Evolutionary conservation across 1,140 invertebrate genomes (phyloP), one percentile per base, ranked within the genome.

Genomic region (Zaprionus davidi): DNA sequence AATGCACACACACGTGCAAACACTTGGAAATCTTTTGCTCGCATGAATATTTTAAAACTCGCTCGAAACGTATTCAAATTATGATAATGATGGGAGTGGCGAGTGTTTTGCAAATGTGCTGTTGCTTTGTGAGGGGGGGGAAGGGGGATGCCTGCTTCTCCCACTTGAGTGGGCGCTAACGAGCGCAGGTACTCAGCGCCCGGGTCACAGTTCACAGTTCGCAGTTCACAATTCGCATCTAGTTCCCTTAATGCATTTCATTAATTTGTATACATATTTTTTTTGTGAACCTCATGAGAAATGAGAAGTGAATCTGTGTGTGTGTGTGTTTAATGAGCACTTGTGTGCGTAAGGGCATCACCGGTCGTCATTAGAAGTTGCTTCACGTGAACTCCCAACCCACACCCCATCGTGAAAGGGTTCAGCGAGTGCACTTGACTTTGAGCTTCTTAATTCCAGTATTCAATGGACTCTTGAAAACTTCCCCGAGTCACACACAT

Each of bases 11-110:
- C 84, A 87, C 84, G 84, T 87, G 84, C 65, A 44, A 57, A 76
- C 81, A 84, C 84, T 87, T 84, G 81, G 82, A 72, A 78, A 78
- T 78, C 65, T 73, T 74, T 81, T 70, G 74, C 81, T 88, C 78
- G 63, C 71, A 88, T 87, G 84, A 87, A 87, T 87, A 84, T 87
- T 87, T 87, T 88, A 87, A 87, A 88, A 74, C 78, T 74, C 76
- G 63, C 74, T 68, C 65, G 41, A 65, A 76, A 74, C 83, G 65
- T 78, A 87, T 82, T 81, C 81, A 87, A 87, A 87, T 87, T 87
- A 87, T 87, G 84, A 87, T 87, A 87, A 87, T 87, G 84, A 87
- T 73, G 84, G 59, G 63, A 71, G 56, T 31, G 76, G 79, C 58
- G 77, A 80, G 82, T 72, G 77, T 79, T 79, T 67, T 74, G 70